Conservation (phyloP, 2,113 vertebrate genomes). For the Pelodiscus sinensis region DNA sequence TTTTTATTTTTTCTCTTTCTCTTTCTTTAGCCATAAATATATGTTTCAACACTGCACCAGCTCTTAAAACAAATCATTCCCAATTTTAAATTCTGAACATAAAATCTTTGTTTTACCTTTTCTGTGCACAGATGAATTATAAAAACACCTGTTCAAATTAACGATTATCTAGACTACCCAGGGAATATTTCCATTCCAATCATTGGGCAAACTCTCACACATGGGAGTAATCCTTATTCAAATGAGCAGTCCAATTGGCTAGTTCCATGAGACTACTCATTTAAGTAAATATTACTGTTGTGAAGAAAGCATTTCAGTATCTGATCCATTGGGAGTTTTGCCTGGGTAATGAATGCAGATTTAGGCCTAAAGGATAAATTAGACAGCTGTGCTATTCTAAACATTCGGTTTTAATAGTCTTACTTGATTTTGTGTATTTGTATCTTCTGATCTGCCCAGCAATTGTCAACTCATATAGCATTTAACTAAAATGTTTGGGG, state of each 20-base stretch:
- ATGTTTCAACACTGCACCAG: background rate
- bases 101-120: fast-evolving
- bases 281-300: fast-evolving
- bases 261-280: background rate
- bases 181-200: fast-evolving
- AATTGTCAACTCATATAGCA: background rate
- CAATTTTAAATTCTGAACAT: background rate
- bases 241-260: fast-evolving
- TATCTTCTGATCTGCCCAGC: background rate
- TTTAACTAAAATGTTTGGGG: background rate
- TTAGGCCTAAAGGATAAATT: background rate
- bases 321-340: background rate
- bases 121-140: background rate
- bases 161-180: background rate
- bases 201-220: fast-evolving
- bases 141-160: background rate
- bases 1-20: background rate
- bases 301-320: background rate
- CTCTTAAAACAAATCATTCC: background rate
- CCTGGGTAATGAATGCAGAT: no score
- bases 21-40: background rate
- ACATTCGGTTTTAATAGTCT: background rate
- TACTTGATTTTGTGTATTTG: background rate
- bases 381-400: background rate
- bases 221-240: background rate